Percentiles rank a stretch among this genome's conserved stretches.
phyloP scores from a whole-genome alignment of 2,888 invertebrate species.

The Drosophila nr. perissopoda region DNA sequence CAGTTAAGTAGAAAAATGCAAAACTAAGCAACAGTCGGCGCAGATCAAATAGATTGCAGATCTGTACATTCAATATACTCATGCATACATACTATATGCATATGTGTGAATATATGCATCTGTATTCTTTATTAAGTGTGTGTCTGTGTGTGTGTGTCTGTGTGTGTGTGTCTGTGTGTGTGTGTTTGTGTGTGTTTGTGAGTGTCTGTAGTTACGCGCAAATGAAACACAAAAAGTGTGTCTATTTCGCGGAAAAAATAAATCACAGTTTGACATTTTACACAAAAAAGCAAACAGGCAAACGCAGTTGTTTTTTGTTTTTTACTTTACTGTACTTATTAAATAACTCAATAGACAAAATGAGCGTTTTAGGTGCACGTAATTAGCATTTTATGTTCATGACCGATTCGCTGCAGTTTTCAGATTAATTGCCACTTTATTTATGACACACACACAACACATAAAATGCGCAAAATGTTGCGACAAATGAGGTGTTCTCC shows the following conservation, averaged over 20 bases:
- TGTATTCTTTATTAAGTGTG: slow-evolving; percentile 8
- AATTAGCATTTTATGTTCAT: slow-evolving; percentile 74
- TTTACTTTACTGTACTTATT: slow-evolving; percentile 47
- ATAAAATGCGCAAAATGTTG: slow-evolving; percentile 43
- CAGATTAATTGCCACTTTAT: slow-evolving; percentile 72
- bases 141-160: slow-evolving; percentile 12
- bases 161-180: slow-evolving; percentile 12
- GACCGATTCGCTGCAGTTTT: slow-evolving; percentile 69
- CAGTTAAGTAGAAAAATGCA: slow-evolving; percentile 67
- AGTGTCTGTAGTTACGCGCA: slow-evolving; percentile 31
- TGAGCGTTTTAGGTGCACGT: slow-evolving; percentile 57
- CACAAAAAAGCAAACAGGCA: slow-evolving; percentile 28
- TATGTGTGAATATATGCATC: slow-evolving; percentile 4
- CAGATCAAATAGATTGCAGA: slow-evolving; percentile 76
- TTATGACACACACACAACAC: slow-evolving; percentile 48
- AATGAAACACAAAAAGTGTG: slow-evolving; percentile 52
- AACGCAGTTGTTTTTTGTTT: slow-evolving; percentile 10
- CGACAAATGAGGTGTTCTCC: slow-evolving; percentile 27
- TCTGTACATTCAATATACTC: slow-evolving; percentile 18
- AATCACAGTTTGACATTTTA: slow-evolving; percentile 73
- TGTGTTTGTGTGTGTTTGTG: slow-evolving; percentile 11
- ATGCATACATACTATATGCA: slow-evolving; percentile 13
- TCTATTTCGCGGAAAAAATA: slow-evolving; percentile 69
- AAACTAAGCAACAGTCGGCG: slow-evolving; percentile 63
- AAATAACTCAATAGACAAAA: slow-evolving; percentile 56